These are phyloP conservation scores for Bradypus variegatus DNA, from an alignment of 2,797 vertebrate genomes.

Conservation along the genomic window DNA sequence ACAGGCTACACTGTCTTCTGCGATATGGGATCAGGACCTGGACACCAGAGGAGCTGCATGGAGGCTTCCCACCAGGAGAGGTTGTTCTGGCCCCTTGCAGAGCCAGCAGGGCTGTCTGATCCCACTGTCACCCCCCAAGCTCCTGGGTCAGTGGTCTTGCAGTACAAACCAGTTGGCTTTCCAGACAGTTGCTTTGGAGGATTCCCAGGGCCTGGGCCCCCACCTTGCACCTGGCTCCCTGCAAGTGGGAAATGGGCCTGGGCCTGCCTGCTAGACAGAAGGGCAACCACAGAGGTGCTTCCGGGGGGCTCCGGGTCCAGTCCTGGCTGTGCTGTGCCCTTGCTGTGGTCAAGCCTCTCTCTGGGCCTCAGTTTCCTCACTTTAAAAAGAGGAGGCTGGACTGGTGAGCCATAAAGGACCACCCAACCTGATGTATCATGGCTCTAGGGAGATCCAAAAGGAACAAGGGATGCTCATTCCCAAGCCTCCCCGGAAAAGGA, in stretches of 20 bases:
- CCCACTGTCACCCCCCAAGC: neutral
- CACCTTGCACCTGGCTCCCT: accelerated
- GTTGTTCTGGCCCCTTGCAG: neutral
- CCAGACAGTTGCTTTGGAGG: neutral
- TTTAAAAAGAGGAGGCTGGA: neutral
- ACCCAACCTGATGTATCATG: neutral
- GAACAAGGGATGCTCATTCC: too few relatives aligned
- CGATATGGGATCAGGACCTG: neutral
- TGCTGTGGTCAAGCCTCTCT: neutral
- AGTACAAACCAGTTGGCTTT: neutral
- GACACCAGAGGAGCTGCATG: neutral
- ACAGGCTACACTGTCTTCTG: neutral
- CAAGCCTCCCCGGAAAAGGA: neutral
- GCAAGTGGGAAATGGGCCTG: neutral
- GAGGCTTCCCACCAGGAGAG: neutral
- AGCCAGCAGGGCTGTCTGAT: neutral
- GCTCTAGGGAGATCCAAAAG: neutral
- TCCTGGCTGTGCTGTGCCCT: neutral
- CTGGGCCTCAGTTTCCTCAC: neutral
- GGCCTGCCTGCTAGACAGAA: neutral
- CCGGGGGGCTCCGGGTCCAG: neutral
- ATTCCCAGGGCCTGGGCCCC: neutral
- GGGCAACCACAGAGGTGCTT: neutral
- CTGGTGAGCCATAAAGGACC: neutral
- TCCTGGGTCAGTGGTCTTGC: neutral